These are phyloP conservation scores for Altica lythri DNA, from an alignment of 2,888 invertebrate species.

Conservation along the genomic window DNA sequence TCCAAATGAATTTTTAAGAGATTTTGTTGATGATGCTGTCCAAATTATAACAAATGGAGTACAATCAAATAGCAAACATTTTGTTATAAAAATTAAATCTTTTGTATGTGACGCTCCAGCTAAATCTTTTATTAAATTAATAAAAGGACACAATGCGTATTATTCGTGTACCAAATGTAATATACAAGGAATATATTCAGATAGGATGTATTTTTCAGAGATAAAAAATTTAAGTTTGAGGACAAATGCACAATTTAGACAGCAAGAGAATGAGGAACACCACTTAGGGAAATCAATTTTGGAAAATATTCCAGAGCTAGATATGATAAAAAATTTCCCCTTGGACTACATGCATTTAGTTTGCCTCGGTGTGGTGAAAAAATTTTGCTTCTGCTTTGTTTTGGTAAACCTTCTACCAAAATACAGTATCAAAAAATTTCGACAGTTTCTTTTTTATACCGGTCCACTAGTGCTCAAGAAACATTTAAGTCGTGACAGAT, in stretches of 20 bases:
- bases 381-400: background rate
- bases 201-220: background rate
- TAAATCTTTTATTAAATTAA: background rate
- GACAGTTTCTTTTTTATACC: constrained; percentile 1
- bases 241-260: background rate
- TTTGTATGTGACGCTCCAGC: background rate
- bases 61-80: background rate
- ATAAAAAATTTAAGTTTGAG: background rate
- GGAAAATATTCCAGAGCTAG: background rate
- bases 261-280: background rate
- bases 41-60: background rate
- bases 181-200: background rate
- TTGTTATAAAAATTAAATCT: background rate
- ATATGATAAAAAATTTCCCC: background rate
- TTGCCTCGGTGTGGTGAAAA: background rate
- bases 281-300: background rate
- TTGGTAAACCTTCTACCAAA: background rate
- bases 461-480: constrained; percentile 4
- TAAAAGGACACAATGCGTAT: background rate
- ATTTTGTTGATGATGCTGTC: background rate
- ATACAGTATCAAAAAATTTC: background rate
- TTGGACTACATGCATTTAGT: background rate
- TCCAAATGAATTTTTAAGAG: too few relatives aligned
- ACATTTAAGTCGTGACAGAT: background rate
- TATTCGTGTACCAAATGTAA: background rate